These are phyloP conservation scores for Microcaecilia unicolor DNA, from an alignment of 2,797 vertebrate genomes.

Conservation along the genomic window DNA sequence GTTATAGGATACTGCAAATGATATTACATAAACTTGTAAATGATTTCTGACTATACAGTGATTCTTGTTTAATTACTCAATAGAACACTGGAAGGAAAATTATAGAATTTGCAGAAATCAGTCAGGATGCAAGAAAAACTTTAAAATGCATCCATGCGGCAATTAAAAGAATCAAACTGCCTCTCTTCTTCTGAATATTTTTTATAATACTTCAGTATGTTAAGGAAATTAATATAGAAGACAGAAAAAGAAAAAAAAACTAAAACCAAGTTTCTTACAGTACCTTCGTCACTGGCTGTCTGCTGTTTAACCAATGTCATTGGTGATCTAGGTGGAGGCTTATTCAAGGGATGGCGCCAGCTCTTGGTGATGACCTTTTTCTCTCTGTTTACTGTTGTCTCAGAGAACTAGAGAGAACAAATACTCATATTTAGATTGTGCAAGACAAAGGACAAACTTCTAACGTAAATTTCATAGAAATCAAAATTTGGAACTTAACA, in stretches of 20 bases:
- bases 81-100: too few species aligned
- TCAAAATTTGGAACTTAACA: too few species aligned
- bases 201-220: background rate
- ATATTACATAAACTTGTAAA: too few species aligned
- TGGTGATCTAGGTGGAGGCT: slow-evolving; percentile 79
- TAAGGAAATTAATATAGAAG: background rate
- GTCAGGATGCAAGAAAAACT: background rate
- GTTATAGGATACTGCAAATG: too few species aligned
- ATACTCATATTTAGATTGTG: too few species aligned
- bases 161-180: slow-evolving; percentile 1
- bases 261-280: slow-evolving; percentile 5
- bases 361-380: slow-evolving; percentile 81
- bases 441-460: too few species aligned
- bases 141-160: background rate
- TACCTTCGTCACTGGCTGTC: slow-evolving; percentile 78
- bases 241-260: background rate
- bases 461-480: too few species aligned
- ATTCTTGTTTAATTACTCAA: too few species aligned
- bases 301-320: slow-evolving; percentile 86
- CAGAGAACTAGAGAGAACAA: too few species aligned
- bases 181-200: background rate
- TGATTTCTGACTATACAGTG: too few species aligned
- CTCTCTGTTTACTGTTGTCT: too few species aligned
- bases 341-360: slow-evolving; percentile 85
- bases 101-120: too few species aligned